A percentile compares a stretch with the other conserved stretches of the same genome.
These are phyloP conservation scores for Tiphia femorata DNA, from an alignment of 2,888 invertebrate genomes.

Conservation along the genomic window DNA sequence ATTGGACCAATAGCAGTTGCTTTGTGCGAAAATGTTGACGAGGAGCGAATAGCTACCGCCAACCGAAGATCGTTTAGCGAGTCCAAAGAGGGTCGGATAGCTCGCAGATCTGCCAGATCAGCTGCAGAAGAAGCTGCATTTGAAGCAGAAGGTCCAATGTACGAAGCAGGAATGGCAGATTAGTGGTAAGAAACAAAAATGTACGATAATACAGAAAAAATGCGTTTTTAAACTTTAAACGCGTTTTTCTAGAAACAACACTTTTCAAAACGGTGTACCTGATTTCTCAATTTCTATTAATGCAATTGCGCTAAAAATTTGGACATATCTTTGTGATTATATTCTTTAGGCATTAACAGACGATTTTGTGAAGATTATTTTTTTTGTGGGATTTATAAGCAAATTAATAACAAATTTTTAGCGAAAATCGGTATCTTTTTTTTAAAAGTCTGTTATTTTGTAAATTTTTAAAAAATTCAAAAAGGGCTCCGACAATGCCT, in stretches of 20 bases:
- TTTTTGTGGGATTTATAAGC: not conserved
- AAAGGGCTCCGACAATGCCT: not conserved
- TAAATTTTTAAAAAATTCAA: not conserved
- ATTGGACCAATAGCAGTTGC: constrained; percentile 15
- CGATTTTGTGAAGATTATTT: not conserved
- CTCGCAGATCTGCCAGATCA: constrained; percentile 7
- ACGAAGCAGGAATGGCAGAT: constrained; percentile 21
- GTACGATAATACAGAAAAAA: not conserved
- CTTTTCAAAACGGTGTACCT: constrained; percentile 10
- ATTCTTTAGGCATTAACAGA: not conserved
- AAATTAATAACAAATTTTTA: not conserved
- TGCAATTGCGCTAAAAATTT: not conserved
- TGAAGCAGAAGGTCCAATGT: constrained; percentile 11
- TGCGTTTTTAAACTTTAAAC: constrained; percentile 12
- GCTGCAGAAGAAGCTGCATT: constrained; percentile 7
- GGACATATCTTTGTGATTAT: not conserved
- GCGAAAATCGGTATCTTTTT: not conserved
- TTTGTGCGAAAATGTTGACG: constrained; percentile 12
- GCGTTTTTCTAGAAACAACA: constrained; percentile 14
- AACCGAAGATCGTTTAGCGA: constrained; percentile 11
- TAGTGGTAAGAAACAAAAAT: constrained; percentile 15
- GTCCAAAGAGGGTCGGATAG: constrained; percentile 19
- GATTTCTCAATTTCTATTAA: constrained; percentile 3
- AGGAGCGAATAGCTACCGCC: constrained; percentile 11
- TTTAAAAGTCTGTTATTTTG: not conserved